Evolutionary conservation across 2,113 vertebrate genomes (phyloP), one percentile per base, ranked within the genome.

Genomic region (Megaptera novaeangliae): DNA sequence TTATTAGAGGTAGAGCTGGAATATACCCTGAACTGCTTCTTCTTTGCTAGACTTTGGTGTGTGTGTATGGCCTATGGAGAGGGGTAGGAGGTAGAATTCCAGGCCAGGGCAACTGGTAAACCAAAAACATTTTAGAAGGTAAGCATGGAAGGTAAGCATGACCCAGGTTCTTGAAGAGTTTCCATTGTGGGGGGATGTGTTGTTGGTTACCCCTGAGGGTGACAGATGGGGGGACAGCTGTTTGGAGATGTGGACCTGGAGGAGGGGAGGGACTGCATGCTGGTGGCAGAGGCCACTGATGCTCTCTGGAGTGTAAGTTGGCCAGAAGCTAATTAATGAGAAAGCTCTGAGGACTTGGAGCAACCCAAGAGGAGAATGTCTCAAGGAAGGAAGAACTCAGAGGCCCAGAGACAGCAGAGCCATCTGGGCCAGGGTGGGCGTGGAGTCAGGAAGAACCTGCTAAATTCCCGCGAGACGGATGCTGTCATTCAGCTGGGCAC

Each of bases 381-480:
- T 87, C 49, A 72, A 34, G 85, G 69, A 78, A 72, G 6, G 21
- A 91, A 83, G 49, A 84, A 2, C n/a, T 18, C 0, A 18, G 82
- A 64, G 63, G 63, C 41, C 46, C 55, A 61, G 91, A 93, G 95
- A 91, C 72, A 88, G 85, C 10, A 25, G 86, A 27, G 17, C 12
- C 4, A 1, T 34, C 27, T 34, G 68, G 55, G 27, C 78, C 27
- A 8, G 61, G 17, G 81, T 63, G 64, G 41, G 49, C 9, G 1
- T 1, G 14, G n/a, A 25, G 52, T 66, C 74, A 23, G 81, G 52
- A 36, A 14, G 91, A 11, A 39, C 31, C 85, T 25, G 61, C 29
- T 7, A 36, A 49, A 10, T n/a, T 44, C 55, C 41, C 6, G 6
- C 1, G 27, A 49, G 41, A 6, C 0, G 36, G 20, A 4, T 23